A percentile compares a stretch with the other conserved stretches of the same genome.
Conservation (phyloP, 2,113 vertebrate genomes). For the Protobothrops mucrosquamatus region DNA sequence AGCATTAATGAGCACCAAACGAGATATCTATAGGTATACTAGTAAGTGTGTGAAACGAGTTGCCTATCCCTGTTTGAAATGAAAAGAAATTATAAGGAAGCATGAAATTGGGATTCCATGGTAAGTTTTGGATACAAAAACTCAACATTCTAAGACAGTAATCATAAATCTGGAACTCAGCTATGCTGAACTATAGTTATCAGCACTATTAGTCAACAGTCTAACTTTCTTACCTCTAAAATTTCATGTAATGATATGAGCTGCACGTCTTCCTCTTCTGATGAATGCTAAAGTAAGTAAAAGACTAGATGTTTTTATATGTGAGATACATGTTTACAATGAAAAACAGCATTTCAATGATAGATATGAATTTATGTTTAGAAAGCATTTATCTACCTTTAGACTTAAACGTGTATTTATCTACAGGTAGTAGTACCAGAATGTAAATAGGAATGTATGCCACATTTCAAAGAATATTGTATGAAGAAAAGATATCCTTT, state of each 20-base stretch:
- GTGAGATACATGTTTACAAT: background rate
- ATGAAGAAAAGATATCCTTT: background rate
- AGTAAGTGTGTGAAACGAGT: background rate
- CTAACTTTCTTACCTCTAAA: slow-evolving; percentile 68
- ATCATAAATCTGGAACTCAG: background rate
- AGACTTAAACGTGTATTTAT: background rate
- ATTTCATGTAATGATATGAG: slow-evolving; percentile 63
- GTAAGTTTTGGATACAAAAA: background rate
- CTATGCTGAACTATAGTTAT: slow-evolving; percentile 4
- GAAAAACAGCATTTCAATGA: background rate
- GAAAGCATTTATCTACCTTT: background rate
- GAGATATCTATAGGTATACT: background rate
- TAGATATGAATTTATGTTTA: background rate
- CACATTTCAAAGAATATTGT: background rate
- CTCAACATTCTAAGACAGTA: background rate
- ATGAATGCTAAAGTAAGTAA: slow-evolving; percentile 49
- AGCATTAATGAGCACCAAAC: background rate
- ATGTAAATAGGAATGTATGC: background rate
- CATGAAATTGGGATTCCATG: background rate
- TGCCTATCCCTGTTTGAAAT: background rate
- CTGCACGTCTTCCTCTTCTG: slow-evolving; percentile 34
- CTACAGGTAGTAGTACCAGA: background rate
- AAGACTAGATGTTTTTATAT: background rate
- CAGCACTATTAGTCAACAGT: background rate
- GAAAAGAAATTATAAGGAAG: background rate